phyloP scores from a whole-genome alignment of 2,797 vertebrate species.

The Helicolenus hilgendorfi region DNA sequence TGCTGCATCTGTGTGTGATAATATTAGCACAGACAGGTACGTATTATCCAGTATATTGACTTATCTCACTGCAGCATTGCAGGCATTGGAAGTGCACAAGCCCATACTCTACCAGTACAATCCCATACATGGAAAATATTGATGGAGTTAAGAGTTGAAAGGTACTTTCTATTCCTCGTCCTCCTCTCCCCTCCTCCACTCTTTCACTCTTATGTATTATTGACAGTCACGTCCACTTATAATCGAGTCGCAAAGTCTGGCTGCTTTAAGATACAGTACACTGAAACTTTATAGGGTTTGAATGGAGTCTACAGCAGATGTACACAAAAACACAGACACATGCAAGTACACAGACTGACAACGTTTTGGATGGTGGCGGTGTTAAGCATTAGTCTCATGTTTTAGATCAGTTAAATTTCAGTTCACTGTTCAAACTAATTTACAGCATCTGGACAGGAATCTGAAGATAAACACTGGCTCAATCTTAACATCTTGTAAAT shows the following conservation, averaged over 20 bases:
- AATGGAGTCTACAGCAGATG: background rate
- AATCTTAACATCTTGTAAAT: background rate
- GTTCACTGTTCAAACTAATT: background rate
- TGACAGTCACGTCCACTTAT: constrained; percentile 27
- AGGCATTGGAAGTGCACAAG: background rate
- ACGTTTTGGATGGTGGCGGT: background rate
- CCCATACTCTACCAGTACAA: background rate
- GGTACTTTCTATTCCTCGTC: background rate
- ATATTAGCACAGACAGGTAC: background rate
- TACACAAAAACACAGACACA: background rate
- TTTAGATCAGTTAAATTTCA: background rate
- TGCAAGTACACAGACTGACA: background rate
- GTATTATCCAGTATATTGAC: background rate
- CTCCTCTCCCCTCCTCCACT: background rate
- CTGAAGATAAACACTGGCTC: background rate
- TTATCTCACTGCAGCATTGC: background rate
- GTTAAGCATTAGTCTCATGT: background rate
- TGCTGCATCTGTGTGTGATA: background rate
- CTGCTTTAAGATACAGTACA: constrained; percentile 10
- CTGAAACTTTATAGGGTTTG: background rate
- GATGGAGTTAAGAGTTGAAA: background rate
- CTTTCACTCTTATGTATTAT: constrained; percentile 48
- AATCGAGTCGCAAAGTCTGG: constrained; percentile 33
- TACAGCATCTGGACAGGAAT: background rate
- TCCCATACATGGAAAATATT: background rate